Percentiles rank a stretch among this genome's conserved stretches.
phyloP scores from a whole-genome alignment of 2,797 vertebrate species.

The Muraenolepis orangiensis region DNA sequence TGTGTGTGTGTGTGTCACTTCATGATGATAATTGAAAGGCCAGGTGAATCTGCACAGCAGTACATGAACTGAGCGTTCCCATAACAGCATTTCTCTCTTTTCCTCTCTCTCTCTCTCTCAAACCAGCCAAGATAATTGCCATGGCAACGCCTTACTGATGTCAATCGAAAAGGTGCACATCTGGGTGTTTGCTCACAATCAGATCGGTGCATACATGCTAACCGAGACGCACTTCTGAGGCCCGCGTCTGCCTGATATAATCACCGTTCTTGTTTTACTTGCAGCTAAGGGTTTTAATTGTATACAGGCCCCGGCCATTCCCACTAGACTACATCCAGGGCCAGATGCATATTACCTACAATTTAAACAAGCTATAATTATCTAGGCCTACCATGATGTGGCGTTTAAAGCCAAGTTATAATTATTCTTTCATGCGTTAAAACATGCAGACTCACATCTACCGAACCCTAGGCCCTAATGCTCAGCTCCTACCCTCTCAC shows the following conservation, averaged over 20 bases:
- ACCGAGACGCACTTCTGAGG: slow-evolving; percentile 21
- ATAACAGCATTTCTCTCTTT: not conserved
- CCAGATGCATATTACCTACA: not conserved
- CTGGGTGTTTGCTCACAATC: slow-evolving; percentile 29
- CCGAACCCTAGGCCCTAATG: no score
- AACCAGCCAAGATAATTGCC: slow-evolving; percentile 37
- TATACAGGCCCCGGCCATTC: not conserved
- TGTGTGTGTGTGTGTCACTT: no score
- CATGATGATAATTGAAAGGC: not conserved
- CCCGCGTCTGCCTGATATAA: not conserved
- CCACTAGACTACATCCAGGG: not conserved
- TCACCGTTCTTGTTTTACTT: not conserved
- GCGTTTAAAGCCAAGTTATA: not conserved
- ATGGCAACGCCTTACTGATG: slow-evolving; percentile 51
- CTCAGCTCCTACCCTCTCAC: not conserved
- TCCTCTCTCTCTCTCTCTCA: not conserved
- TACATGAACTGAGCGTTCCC: not conserved
- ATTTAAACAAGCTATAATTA: no score
- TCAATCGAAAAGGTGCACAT: slow-evolving; percentile 21
- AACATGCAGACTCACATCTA: not conserved
- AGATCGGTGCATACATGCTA: slow-evolving; percentile 29
- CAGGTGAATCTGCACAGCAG: not conserved
- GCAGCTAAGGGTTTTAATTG: not conserved
- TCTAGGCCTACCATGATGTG: not conserved
- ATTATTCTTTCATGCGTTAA: no score